phyloP scores from a whole-genome alignment of 2,797 vertebrate genomes.

The Hydrophis major region DNA sequence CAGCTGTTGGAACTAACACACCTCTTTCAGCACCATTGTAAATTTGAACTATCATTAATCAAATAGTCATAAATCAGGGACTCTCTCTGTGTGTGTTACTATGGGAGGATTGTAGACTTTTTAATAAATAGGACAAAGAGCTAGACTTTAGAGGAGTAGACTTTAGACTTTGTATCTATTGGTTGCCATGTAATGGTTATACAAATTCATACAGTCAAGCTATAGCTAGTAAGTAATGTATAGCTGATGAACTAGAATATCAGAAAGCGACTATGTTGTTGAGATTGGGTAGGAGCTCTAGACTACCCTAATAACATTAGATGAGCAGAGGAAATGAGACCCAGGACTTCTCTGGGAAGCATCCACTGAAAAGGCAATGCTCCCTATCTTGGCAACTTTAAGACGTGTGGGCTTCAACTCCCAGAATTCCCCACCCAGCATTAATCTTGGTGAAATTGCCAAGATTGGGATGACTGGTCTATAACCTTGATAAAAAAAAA shows the following conservation, averaged over 20 bases:
- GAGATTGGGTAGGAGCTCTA: not conserved
- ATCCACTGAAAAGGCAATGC: not conserved
- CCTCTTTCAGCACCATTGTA: not conserved
- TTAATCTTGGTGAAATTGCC: not conserved
- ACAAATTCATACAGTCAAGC: not conserved
- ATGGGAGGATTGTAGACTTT: not conserved
- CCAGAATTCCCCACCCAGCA: not conserved
- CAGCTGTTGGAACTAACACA: constrained; percentile 49
- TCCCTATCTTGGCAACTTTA: not conserved
- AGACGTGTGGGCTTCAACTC: not conserved
- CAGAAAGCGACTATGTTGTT: not conserved
- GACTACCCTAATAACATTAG: not conserved
- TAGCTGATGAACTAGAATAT: not conserved
- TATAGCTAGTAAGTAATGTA: not conserved
- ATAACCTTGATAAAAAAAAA: not conserved
- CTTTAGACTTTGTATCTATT: not conserved
- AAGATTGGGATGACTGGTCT: not conserved
- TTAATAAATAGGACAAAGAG: not conserved
- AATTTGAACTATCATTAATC: not conserved
- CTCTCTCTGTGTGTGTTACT: not conserved
- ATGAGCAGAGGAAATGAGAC: not conserved
- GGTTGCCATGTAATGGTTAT: not conserved
- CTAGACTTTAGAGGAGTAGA: not conserved
- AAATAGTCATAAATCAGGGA: not conserved
- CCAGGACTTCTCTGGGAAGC: not conserved